Evolutionary conservation across 1,140 invertebrate genomes (phyloP), one percentile per base, ranked within the genome.

Genomic region (fruit fly (Drosophila melanogaster)): DNA sequence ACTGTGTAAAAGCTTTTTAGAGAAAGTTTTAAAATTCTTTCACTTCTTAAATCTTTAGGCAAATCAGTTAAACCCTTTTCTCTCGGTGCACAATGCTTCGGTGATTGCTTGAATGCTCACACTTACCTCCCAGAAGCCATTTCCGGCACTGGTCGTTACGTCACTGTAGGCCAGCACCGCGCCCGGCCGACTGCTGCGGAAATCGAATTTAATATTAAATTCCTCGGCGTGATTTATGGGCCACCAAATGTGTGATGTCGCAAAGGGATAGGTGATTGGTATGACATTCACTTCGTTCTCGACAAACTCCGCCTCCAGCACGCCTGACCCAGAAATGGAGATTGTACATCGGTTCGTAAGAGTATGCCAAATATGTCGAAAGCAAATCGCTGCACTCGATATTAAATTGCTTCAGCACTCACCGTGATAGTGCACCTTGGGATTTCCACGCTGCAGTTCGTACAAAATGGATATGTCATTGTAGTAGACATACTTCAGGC

Each of bases 381-480:
- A 43, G 41, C 41, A 77, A 73, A 78, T 65, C 53, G 47, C 37
- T 40, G 22, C 38, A 64, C 22, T 60, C 47, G 46, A 50, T 61
- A 78, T 78, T 75, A 56, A 66, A 80, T 65, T 72, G 58, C 15
- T 24, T 24, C 19, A 37, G 38, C 43, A 90, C 90, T 89, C 70
- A 92, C 92, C 94, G 70, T 96, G 96, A 81, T 96, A 96, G 84
- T 96, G 95, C 1, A 97, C 96, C 94, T 97, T 97, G 17, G 95
- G 95, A 92, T 96, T 96, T 60, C 95, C 94, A 73, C 95, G 94
- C 72, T 96, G 95, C 54, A 98, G 92, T 86, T 97, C 96, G 87
- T 98, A 98, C 44, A 98, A 93, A 58, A 98, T 97, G 1, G 97
- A 98, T 15, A 97, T 95, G 77, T 97, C 97, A 91, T 98, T 98